Evolutionary conservation across 2,113 vertebrate genomes (phyloP).

Genomic region (Anser brachyrhynchus): DNA sequence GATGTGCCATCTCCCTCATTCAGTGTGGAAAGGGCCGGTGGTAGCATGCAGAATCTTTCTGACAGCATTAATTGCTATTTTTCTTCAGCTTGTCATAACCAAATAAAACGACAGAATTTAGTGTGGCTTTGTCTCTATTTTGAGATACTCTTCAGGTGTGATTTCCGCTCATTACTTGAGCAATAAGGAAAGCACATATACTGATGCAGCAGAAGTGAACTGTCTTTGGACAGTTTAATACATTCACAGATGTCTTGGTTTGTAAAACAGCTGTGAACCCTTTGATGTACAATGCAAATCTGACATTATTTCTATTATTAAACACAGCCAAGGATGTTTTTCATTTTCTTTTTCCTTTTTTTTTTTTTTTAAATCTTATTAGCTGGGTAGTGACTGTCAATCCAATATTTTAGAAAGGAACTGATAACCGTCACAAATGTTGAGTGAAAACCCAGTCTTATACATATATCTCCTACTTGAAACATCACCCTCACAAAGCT

Average conservation of each 20-base stretch:
- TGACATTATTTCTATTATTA: neutral
- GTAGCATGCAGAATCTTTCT: neutral
- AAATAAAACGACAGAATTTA: neutral
- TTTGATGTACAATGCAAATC: neutral
- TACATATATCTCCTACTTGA: neutral
- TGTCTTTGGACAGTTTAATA: neutral
- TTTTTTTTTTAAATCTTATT: neutral
- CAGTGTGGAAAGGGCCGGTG: fast-evolving
- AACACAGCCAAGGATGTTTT: neutral
- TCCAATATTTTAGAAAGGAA: neutral
- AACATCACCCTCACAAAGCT: neutral
- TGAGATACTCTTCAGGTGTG: neutral
- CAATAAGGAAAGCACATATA: neutral
- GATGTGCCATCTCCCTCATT: neutral
- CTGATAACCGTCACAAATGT: neutral
- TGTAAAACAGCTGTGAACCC: neutral
- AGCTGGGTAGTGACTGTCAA: neutral
- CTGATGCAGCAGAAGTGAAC: neutral
- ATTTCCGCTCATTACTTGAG: neutral
- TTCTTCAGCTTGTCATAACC: neutral
- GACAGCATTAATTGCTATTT: neutral
- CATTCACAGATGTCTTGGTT: neutral
- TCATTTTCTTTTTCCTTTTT: neutral
- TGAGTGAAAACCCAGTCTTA: neutral
- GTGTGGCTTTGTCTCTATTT: neutral